A percentile compares a stretch with the other conserved stretches of the same genome.
These are phyloP conservation scores for Naso thynnoides DNA, from an alignment of 2,797 vertebrate genomes.

Conservation along the genomic window DNA sequence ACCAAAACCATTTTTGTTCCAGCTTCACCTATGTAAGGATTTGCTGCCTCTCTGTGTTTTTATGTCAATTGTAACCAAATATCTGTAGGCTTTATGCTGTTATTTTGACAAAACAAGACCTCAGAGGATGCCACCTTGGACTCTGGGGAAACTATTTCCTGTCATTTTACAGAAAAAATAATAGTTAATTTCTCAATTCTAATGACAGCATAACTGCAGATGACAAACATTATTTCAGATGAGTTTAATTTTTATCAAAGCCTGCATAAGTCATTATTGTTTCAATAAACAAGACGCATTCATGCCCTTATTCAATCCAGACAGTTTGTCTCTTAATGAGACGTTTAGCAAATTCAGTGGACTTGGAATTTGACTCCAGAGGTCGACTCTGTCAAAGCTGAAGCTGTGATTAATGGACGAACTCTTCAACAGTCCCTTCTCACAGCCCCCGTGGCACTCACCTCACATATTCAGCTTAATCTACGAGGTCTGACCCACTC, in stretches of 20 bases:
- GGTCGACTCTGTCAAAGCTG: conserved; percentile 66
- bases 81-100: neutral
- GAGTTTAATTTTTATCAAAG: neutral
- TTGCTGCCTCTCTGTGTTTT: neutral
- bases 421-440: conserved; percentile 57
- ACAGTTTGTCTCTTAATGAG: conserved; percentile 53
- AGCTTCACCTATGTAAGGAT: neutral
- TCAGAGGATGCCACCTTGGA: neutral
- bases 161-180: neutral
- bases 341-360: conserved; percentile 37
- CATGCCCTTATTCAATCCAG: conserved; percentile 32
- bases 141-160: neutral
- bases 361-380: conserved; percentile 54
- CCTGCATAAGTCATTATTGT: neutral
- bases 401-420: conserved; percentile 71
- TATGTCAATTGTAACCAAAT: neutral
- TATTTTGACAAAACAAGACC: neutral
- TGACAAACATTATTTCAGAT: neutral
- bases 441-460: conserved; percentile 63
- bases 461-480: conserved; percentile 71
- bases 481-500: conserved; percentile 68
- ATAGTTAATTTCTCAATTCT: no score
- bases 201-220: no score
- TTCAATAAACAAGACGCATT: conserved; percentile 17
- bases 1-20: neutral